Evolutionary conservation across 2,888 invertebrate species (phyloP).

Genomic region (Brachyptera risi): DNA sequence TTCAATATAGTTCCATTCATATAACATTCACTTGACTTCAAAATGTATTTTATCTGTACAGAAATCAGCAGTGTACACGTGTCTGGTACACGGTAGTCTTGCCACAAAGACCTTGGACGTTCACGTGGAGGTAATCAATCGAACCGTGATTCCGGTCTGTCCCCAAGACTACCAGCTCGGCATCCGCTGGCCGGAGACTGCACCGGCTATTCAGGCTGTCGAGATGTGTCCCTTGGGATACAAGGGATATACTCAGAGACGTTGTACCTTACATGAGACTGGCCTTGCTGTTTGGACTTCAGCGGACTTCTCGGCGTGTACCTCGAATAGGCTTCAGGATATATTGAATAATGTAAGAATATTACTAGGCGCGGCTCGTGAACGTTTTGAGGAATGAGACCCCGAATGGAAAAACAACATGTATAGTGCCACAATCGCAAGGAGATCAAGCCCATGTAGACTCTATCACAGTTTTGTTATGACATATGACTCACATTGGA

Average conservation of each 20-base stretch:
- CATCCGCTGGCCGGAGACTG: slow-evolving; percentile 62
- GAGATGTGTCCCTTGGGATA: slow-evolving; percentile 58
- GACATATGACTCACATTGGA: too few relatives aligned
- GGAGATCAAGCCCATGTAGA: too few relatives aligned
- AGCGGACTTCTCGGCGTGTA: slow-evolving; percentile 72
- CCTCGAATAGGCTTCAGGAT: slow-evolving; percentile 43
- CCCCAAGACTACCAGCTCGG: slow-evolving; percentile 46
- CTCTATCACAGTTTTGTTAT: too few relatives aligned
- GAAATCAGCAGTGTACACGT: slow-evolving; percentile 75
- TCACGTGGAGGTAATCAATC: slow-evolving; percentile 62
- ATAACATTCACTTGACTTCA: too few relatives aligned
- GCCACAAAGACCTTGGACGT: slow-evolving; percentile 54
- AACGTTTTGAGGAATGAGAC: too few relatives aligned
- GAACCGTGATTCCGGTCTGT: slow-evolving; percentile 55
- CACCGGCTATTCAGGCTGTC: slow-evolving; percentile 67
- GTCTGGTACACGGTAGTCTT: slow-evolving; percentile 55
- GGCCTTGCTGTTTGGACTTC: slow-evolving; percentile 67
- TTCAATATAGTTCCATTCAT: too few relatives aligned
- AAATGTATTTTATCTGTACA: slow-evolving; percentile 45
- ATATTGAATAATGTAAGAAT: slow-evolving; percentile 27
- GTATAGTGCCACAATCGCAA: too few relatives aligned
- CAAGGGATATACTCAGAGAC: slow-evolving; percentile 49
- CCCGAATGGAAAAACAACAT: too few relatives aligned
- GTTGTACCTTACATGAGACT: slow-evolving; percentile 57
- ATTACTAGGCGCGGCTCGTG: too few relatives aligned